These are phyloP conservation scores for Hippopotamyrus pictus DNA, from an alignment of 2,797 vertebrate species.

Conservation along the genomic window DNA sequence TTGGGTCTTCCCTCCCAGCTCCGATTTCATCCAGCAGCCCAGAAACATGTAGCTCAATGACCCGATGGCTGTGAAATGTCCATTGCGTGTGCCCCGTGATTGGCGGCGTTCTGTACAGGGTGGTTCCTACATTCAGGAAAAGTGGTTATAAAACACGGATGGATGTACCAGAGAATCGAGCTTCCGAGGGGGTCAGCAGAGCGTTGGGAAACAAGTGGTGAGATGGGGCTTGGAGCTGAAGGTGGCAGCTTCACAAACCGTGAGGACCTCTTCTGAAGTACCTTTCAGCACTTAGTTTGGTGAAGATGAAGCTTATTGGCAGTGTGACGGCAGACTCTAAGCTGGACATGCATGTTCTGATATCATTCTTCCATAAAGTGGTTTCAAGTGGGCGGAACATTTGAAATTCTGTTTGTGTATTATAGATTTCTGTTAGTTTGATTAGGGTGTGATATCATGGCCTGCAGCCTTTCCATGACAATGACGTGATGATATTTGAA, in stretches of 20 bases:
- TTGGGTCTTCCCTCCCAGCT: not conserved
- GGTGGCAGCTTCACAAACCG: not conserved
- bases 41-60: not conserved
- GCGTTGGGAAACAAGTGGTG: not conserved
- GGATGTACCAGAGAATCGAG: not conserved
- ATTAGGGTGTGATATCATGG: not conserved
- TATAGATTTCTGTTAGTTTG: not conserved
- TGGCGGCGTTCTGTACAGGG: not conserved
- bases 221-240: not conserved
- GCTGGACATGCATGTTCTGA: not conserved
- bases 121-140: not conserved
- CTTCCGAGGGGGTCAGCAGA: not conserved
- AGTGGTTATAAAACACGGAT: not conserved
- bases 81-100: not conserved
- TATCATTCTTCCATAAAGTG: not conserved
- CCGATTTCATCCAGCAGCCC: not conserved
- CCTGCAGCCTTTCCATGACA: not conserved
- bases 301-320: not conserved
- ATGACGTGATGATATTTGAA: not conserved
- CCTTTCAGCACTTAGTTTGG: not conserved
- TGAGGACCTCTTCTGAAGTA: not conserved
- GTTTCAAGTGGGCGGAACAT: not conserved
- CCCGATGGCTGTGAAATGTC: not conserved
- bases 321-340: not conserved
- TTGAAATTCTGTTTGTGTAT: not conserved